Evolutionary conservation across 2,888 invertebrate species (phyloP).

Genomic region (Platycheirus rosarum): DNA sequence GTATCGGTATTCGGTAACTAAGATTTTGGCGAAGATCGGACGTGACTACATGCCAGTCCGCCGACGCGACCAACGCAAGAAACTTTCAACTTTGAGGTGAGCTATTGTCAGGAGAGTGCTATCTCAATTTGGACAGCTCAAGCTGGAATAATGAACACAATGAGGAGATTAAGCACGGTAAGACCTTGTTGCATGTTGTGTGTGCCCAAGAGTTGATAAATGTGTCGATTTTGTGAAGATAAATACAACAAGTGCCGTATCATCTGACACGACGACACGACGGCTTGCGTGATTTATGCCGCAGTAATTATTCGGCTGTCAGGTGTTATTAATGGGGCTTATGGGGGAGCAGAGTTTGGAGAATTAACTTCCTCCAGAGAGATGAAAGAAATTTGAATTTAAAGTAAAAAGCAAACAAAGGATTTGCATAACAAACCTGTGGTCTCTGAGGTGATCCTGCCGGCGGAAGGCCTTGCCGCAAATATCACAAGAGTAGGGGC

Average conservation of each 20-base stretch:
- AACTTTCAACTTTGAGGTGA: constrained; percentile 49
- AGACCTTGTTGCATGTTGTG: constrained; percentile 69
- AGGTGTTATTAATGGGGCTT: constrained; percentile 65
- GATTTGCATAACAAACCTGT: constrained; percentile 87
- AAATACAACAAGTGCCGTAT: constrained; percentile 69
- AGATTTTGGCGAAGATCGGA: neutral
- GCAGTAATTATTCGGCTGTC: constrained; percentile 70
- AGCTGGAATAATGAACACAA: constrained; percentile 59
- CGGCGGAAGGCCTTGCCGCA: constrained; percentile 98
- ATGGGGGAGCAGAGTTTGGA: constrained; percentile 25
- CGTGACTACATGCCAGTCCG: constrained; percentile 13
- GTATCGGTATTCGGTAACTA: too few relatives aligned
- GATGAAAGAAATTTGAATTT: neutral
- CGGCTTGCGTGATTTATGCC: constrained; percentile 64
- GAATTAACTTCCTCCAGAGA: constrained; percentile 4
- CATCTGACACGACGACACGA: constrained; percentile 57
- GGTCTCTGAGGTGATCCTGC: constrained; percentile 97
- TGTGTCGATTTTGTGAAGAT: constrained; percentile 70
- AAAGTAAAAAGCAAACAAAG: constrained; percentile 54
- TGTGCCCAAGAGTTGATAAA: constrained; percentile 67
- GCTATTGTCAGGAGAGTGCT: constrained; percentile 67
- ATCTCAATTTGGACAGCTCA: constrained; percentile 72
- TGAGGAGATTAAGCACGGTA: constrained; percentile 66
- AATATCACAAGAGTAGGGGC: constrained; percentile 98
- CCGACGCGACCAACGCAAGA: constrained; percentile 3